Evolutionary conservation across 2,113 vertebrate genomes (phyloP), one percentile per base, ranked within the genome.

Genomic region (Nymphicus hollandicus): DNA sequence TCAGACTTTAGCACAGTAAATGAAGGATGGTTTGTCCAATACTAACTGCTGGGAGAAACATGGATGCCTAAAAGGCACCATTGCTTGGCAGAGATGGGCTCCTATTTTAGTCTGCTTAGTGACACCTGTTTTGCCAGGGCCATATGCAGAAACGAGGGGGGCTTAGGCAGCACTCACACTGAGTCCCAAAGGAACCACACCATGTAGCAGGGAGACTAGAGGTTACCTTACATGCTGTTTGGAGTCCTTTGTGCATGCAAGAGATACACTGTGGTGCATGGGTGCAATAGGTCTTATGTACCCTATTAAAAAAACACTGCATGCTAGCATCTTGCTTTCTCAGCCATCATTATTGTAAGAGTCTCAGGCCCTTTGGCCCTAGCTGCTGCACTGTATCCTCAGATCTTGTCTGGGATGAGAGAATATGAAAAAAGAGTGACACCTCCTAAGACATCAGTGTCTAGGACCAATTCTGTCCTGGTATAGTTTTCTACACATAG

Each of bases 261-360:
- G 29, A 33, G 53, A 17, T 12, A 49, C 25, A 3, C 5, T 0
- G 0, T 39, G 33, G 9, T 53, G 29, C 52, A 64, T 2, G n/a
- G 31, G n/a, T n/a, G 31, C 15, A 25, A 29, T 5, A 39, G 23
- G 15, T 49, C 10, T 37, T 17, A 47, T 0, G 3, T 17, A 44
- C 6, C 31, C 49, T 65, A 29, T 10, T 13, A 69, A 89, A 89
- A 35, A 4, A 18, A 22, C 13, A 23, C 16, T 46, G 10, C 6
- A n/a, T 37, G 52, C 16, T 71, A 49, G 24, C 28, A 35, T 53
- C 23, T 58, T 11, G 15, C 25, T 72, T 77, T 71, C 64, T 81
- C 29, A 29, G 47, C 29, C 7, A 9, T n/a, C 7, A 12, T 70
- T 44, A 11, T 6, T 43, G 39, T 31, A 35, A 17, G 10, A 13